Base-by-base conservation (phyloP, 2,888 invertebrate species). In the Diaphora mendica region DNA sequence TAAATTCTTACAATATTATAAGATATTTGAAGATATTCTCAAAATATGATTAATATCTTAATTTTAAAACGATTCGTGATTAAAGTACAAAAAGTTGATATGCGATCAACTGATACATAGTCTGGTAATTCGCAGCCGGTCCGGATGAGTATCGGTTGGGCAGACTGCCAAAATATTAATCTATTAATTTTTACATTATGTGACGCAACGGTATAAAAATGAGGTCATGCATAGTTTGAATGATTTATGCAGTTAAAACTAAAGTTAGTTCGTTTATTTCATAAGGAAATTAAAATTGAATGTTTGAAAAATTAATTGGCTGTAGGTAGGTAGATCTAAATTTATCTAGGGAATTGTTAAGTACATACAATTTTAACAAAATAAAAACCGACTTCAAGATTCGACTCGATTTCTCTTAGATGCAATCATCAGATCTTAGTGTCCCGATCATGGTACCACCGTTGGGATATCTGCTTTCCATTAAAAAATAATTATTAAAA, bases 141-240 rank as follows among this genome's bases (percentile, higher is more conserved):
- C 30, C 66, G 71, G 64, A 77, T 66, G 72, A 73, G 76, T 72
- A 76, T 79, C 82, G 85, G 87, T 89, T 90, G 85, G 93, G 92
- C 91, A 86, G n/a, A 51, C 11, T 83, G 91, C 92, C 92, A 92
- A 87, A 87, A 85, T 87, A 87, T 87, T 82, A 86, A 83, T 83
- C 77, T 79, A 86, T 88, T 88, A 84, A 80, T 88, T 90, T 91
- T 88, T 83, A 79, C 86, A 84, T 82, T 85, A 87, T 89, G 83
- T 88, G 88, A 89, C 87, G 90, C 85, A 88, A 87, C 82, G 71
- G 70, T 70, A 66, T 77, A 82, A 77, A 77, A 88, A 85, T 84
- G 80, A 84, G 88, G 87, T 87, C 86, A 77, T 75, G 66, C 71
- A 77, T 75, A 78, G 66, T 69, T 74, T 66, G 55, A 74, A 77